Conservation (phyloP, 2,888 invertebrate genomes). For the Seira musarum region DNA sequence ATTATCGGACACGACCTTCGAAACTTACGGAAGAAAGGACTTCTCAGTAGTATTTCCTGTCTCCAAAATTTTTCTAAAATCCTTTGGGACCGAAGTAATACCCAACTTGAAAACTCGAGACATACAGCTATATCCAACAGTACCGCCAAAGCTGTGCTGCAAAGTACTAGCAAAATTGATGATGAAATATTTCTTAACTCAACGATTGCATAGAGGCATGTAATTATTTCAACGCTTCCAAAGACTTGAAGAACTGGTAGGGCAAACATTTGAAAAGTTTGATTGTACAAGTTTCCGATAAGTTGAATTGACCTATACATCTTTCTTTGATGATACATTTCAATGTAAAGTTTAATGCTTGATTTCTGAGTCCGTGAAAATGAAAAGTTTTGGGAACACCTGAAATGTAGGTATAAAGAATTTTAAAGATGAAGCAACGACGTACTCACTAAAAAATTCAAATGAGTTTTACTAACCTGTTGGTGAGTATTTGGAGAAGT, state of each 20-base stretch:
- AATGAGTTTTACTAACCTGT: not conserved
- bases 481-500: not conserved
- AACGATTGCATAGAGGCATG: not conserved
- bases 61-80: not conserved
- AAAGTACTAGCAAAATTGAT: not conserved
- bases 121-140: not conserved
- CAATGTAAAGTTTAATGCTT: too few relatives aligned
- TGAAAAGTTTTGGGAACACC: too few relatives aligned
- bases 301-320: not conserved
- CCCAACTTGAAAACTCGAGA: not conserved
- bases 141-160: not conserved
- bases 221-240: not conserved
- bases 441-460: too few relatives aligned
- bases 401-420: too few relatives aligned
- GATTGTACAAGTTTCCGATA: not conserved
- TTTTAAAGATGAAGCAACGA: too few relatives aligned
- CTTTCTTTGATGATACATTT: not conserved
- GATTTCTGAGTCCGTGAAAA: too few relatives aligned
- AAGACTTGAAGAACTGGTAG: not conserved
- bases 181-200: not conserved
- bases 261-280: not conserved
- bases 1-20: not conserved
- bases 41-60: not conserved
- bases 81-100: not conserved
- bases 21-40: not conserved